These are phyloP conservation scores for Microtus ochrogaster DNA, from an alignment of 2,113 vertebrate genomes.

Conservation along the genomic window DNA sequence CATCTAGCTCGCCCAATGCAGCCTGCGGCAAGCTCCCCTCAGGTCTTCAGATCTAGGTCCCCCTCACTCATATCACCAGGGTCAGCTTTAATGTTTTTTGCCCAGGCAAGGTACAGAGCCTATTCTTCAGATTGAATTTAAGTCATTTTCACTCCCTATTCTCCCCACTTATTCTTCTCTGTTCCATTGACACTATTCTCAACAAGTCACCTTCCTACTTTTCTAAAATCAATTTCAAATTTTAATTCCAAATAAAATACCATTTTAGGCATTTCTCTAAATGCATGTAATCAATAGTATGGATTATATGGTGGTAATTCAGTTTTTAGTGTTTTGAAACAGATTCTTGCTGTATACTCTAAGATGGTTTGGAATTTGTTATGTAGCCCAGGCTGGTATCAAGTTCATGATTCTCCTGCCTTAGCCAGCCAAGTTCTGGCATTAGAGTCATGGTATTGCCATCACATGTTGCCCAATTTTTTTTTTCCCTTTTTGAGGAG, in stretches of 20 bases:
- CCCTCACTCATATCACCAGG: neutral
- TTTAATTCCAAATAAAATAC: conserved; percentile 57
- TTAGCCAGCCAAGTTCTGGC: neutral
- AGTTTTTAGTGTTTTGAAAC: neutral
- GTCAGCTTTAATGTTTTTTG: neutral
- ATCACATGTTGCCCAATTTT: neutral
- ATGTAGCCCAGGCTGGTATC: neutral
- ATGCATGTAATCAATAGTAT: conserved; percentile 3
- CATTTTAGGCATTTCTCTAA: conserved; percentile 54
- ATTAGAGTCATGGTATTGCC: neutral
- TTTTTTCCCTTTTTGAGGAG: neutral
- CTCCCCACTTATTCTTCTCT: neutral
- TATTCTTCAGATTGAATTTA: neutral
- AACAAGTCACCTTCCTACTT: neutral
- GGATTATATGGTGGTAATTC: neutral
- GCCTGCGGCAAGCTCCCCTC: too few relatives aligned
- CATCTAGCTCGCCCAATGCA: neutral
- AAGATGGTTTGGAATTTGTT: neutral
- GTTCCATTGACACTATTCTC: too few relatives aligned
- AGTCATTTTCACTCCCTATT: neutral
- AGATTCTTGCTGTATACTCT: neutral
- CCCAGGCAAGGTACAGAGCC: too few relatives aligned
- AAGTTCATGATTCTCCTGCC: neutral
- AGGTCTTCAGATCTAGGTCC: neutral
- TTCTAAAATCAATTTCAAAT: conserved; percentile 62